Conservation (phyloP, 2,888 invertebrate species). For the Dysmachus trigonus region DNA sequence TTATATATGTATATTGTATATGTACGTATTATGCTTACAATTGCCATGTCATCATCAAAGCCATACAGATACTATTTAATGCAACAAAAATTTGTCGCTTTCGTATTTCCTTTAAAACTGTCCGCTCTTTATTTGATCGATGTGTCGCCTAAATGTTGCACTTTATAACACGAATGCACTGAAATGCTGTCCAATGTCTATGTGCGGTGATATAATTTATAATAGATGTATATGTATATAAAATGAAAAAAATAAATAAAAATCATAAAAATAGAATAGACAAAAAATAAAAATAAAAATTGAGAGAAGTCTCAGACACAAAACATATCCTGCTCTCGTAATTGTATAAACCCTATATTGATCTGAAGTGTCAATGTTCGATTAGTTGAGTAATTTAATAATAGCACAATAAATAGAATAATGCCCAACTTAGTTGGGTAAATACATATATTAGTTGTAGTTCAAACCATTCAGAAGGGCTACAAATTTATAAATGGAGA, state of each 20-base stretch:
- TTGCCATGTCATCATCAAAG: background rate
- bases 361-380: slow-evolving; percentile 31
- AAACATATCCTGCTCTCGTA: slow-evolving; percentile 33
- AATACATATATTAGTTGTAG: background rate
- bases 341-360: slow-evolving; percentile 11
- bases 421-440: background rate
- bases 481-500: slow-evolving; percentile 34
- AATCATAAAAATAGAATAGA: no score
- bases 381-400: slow-evolving; percentile 20
- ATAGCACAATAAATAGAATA: slow-evolving; percentile 19
- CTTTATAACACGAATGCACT: slow-evolving; percentile 17
- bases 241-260: background rate
- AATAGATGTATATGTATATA: background rate
- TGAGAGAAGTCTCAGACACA: background rate
- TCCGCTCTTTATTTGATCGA: background rate
- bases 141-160: background rate
- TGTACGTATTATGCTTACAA: background rate
- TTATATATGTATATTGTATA: background rate
- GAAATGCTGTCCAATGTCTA: background rate
- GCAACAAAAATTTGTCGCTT: slow-evolving; percentile 1
- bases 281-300: background rate
- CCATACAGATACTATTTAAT: background rate
- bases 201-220: background rate
- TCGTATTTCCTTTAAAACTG: background rate
- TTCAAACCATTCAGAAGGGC: background rate